These are phyloP conservation scores for Palythoa caribaeorum DNA, from an alignment of 92 coral and sea anemone genomes.

Conservation along the genomic window DNA sequence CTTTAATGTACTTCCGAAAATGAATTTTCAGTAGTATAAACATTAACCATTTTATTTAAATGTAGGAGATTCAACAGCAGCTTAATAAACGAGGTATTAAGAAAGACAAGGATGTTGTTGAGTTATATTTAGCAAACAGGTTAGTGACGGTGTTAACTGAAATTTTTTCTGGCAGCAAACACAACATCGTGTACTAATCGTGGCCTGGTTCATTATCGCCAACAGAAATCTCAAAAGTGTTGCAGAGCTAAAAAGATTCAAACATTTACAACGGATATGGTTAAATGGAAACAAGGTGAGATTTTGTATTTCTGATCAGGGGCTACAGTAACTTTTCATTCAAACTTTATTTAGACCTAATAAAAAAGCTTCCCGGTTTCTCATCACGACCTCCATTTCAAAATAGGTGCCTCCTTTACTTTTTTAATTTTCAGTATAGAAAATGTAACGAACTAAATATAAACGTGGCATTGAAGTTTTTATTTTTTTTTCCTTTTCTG, in stretches of 20 bases:
- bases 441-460: too few species aligned
- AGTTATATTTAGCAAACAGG: slow-evolving; percentile 85
- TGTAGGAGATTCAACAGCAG: slow-evolving; percentile 82
- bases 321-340: too few species aligned
- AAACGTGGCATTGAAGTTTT: too few species aligned
- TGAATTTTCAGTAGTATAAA: not conserved
- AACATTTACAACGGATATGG: slow-evolving; percentile 91
- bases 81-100: slow-evolving; percentile 71
- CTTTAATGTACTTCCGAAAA: not conserved
- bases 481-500: too few species aligned
- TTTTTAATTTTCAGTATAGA: too few species aligned
- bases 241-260: slow-evolving; percentile 72
- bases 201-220: not conserved
- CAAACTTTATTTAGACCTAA: too few species aligned
- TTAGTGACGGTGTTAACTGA: slow-evolving; percentile 4
- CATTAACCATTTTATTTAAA: not conserved
- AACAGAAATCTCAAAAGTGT: slow-evolving; percentile 76
- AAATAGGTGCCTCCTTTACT: too few species aligned
- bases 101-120: slow-evolving; percentile 86
- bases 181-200: not conserved
- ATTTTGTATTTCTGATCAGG: too few species aligned
- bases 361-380: too few species aligned
- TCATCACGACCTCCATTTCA: too few species aligned
- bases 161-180: not conserved
- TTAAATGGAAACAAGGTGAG: slow-evolving; percentile 93